Evolutionary conservation across 2,113 vertebrate genomes (phyloP), one percentile per base, ranked within the genome.

Genomic region (Marcusenius ussheri): DNA sequence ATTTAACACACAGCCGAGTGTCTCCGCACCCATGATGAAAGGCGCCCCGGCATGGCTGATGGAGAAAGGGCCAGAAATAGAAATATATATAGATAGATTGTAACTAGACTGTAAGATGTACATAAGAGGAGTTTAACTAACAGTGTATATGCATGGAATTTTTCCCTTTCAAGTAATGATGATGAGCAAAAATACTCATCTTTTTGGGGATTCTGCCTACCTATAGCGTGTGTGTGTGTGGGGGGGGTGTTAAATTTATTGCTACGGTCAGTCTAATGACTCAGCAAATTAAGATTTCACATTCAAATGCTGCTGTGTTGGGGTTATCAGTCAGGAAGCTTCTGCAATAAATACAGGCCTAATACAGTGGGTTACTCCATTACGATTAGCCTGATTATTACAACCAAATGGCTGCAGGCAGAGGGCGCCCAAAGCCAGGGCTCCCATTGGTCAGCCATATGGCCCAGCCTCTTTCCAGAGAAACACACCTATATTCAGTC

Each of bases 291-390:
- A 56, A 2, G 53, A 93, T 94, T 94, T 93, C 92, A 92, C 92
- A 94, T 94, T 94, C 92, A 95, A 94, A 94, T 93, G 91, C 90
- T 93, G 92, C 87, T 93, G 93, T 94, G 94, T 91, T 93, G 93
- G 93, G 94, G 92, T 89, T 93, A 95, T 94, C 94, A 95, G 95
- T 95, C 91, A 93, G 91, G 94, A 93, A 92, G 91, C 92, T 94
- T n/a, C 90, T 90, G 89, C 91, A 92, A 93, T 90, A 92, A 93
- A 92, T 89, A 89, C 91, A 91, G 92, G 93, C 93, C 92, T 92
- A 93, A 94, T 92, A 94, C 93, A 94, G 92, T 94, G 94, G 93
- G 93, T 95, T 93, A 92, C 95, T 96, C 95, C 95, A 95, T 95
- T 93, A 93, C 94, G 93, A 93, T 95, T 94, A 94, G 95, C 93